Conservation (phyloP, 2,797 vertebrate genomes). For the Peromyscus attwateri region DNA sequence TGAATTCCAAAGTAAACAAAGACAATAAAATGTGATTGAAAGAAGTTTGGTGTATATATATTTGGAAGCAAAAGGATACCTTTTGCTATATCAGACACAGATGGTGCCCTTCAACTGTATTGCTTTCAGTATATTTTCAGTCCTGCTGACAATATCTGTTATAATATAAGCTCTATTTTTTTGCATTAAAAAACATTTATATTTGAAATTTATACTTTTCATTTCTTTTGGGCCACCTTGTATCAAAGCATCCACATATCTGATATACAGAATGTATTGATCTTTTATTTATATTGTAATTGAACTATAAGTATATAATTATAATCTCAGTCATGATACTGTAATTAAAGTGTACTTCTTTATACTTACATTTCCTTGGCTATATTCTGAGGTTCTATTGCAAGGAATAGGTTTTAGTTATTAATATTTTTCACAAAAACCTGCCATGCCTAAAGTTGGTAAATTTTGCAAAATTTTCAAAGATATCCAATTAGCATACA, state of each 20-base stretch:
- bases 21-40: background rate
- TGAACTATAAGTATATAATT: background rate
- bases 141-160: background rate
- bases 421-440: background rate
- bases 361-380: background rate
- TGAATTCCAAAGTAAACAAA: background rate
- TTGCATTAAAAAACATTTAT: background rate
- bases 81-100: background rate
- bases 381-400: background rate
- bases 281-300: background rate
- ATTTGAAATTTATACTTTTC: background rate
- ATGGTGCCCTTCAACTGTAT: background rate
- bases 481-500: background rate
- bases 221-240: background rate
- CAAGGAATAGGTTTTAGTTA: background rate
- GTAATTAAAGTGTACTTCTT: background rate
- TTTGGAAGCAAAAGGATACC: background rate
- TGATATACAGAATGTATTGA: background rate
- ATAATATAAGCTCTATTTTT: background rate
- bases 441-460: background rate
- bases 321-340: background rate
- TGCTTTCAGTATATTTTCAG: background rate
- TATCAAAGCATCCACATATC: background rate
- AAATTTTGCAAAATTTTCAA: constrained; percentile 1
- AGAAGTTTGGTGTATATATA: background rate